Evolutionary conservation across 2,888 invertebrate species (phyloP).

Genomic region (Empis stercorea): DNA sequence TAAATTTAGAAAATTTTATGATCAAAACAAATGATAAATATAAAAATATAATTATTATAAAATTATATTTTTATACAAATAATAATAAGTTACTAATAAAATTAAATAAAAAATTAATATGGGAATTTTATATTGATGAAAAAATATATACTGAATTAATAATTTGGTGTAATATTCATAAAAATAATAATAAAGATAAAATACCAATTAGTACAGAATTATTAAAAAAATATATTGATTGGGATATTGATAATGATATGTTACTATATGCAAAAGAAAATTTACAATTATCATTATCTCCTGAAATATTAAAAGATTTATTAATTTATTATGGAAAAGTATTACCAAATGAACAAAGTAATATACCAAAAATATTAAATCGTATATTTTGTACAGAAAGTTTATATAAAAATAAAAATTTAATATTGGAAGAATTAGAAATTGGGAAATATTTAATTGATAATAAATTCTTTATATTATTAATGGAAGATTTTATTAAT

Average conservation of each 20-base stretch:
- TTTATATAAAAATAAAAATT: constrained; percentile 18
- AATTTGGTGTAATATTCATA: constrained; percentile 21
- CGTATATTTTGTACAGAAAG: constrained; percentile 41
- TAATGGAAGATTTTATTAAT: constrained; percentile 25
- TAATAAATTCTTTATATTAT: constrained; percentile 19
- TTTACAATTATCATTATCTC: constrained; percentile 19
- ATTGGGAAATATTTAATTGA: constrained; percentile 21
- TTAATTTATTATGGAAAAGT: constrained; percentile 45
- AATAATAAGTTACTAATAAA: constrained; percentile 25
- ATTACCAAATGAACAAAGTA: constrained; percentile 42
- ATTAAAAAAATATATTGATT: constrained; percentile 21
- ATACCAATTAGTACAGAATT: constrained; percentile 9
- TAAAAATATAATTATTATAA: constrained; percentile 24
- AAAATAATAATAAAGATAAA: background rate
- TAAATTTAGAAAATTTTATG: constrained; percentile 30
- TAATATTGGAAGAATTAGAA: constrained; percentile 19
- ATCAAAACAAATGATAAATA: constrained; percentile 23
- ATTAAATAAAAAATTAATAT: constrained; percentile 27
- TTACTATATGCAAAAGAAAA: constrained; percentile 24
- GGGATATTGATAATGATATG: constrained; percentile 29
- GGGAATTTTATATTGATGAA: constrained; percentile 27
- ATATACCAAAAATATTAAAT: constrained; percentile 43
- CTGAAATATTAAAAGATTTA: constrained; percentile 25
- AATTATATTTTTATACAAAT: constrained; percentile 30
- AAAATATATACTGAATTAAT: constrained; percentile 19